phyloP scores from a whole-genome alignment of 2,797 vertebrate species.

The Siniperca undulata region DNA sequence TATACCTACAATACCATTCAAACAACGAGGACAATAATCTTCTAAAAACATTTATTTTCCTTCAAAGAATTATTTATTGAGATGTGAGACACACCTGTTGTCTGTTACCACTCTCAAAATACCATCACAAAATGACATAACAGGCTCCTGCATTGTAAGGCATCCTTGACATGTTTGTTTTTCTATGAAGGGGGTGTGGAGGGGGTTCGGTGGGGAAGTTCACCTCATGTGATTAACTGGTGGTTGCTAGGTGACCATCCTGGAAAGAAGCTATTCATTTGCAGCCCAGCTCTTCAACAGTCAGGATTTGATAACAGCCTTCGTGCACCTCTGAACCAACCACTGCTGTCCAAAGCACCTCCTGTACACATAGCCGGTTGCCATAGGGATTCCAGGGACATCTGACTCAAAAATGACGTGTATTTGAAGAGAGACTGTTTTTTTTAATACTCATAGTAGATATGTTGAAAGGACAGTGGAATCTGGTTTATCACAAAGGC shows the following conservation, averaged over 20 bases:
- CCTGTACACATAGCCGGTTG: conserved; percentile 72
- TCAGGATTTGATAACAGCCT: conserved; percentile 62
- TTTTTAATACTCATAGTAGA: neutral
- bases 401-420: conserved; percentile 68
- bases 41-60: neutral
- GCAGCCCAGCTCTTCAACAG: conserved; percentile 53
- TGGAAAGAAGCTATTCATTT: conserved; percentile 64
- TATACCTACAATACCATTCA: neutral
- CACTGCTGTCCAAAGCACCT: conserved; percentile 63
- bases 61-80: neutral
- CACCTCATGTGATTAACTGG: conserved; percentile 73
- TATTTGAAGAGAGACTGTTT: conserved; percentile 55
- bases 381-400: conserved; percentile 80
- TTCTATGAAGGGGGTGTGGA: neutral
- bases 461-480: neutral
- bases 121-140: neutral
- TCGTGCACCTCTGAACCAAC: conserved; percentile 54
- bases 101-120: conserved; percentile 1
- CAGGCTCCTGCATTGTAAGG: neutral
- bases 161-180: conserved; percentile 45
- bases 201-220: conserved; percentile 52
- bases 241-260: conserved; percentile 82
- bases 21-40: neutral
- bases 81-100: neutral
- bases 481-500: conserved; percentile 13